These are phyloP conservation scores for Emys orbicularis DNA, from an alignment of 2,797 vertebrate species.

Conservation along the genomic window DNA sequence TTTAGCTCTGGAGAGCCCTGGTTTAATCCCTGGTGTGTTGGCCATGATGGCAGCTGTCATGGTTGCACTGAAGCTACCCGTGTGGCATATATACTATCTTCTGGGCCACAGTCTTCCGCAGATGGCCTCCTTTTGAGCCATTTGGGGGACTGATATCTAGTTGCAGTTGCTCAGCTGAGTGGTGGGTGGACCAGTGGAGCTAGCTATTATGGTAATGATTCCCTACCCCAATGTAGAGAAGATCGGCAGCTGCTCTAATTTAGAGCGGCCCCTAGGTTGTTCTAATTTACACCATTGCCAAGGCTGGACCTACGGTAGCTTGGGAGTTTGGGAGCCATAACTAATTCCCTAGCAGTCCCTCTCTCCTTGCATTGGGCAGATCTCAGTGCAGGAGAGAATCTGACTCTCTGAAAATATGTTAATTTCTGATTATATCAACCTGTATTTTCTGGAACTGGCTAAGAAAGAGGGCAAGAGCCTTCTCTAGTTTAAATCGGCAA, in stretches of 20 bases:
- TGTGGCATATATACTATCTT: not conserved
- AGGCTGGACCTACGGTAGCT: not conserved
- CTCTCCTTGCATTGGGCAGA: not conserved
- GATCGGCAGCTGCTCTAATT: not conserved
- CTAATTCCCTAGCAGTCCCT: not conserved
- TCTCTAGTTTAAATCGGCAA: not conserved
- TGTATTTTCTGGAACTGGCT: not conserved
- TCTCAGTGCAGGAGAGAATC: not conserved
- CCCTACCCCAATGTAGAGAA: not conserved
- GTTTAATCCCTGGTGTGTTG: not conserved
- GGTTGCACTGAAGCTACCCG: not conserved
- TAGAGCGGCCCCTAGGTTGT: not conserved
- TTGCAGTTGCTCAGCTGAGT: not conserved
- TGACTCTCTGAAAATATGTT: rapidly evolving
- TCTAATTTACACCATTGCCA: not conserved
- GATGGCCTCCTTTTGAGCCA: not conserved
- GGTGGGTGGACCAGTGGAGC: not conserved
- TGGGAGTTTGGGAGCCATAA: not conserved
- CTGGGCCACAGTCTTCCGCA: not conserved
- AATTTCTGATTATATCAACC: not conserved
- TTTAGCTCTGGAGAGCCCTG: not conserved
- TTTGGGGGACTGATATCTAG: not conserved
- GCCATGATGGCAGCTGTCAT: not conserved
- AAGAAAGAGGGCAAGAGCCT: not conserved
- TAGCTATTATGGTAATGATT: not conserved